Evolutionary conservation across 2,113 vertebrate genomes (phyloP).

Genomic region (Tachycineta bicolor): DNA sequence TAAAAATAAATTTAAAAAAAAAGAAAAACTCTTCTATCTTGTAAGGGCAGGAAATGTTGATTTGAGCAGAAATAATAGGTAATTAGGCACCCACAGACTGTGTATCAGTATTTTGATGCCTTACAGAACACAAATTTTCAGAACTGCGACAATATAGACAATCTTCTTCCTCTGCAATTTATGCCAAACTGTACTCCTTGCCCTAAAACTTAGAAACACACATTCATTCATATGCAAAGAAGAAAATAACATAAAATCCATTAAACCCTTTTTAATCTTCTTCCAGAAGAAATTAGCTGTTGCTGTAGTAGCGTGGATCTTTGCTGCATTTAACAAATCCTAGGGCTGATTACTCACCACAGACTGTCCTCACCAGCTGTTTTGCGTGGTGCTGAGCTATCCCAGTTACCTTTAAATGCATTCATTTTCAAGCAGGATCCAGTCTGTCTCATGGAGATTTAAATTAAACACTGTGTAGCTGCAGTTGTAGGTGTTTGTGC

Average conservation of each 20-base stretch:
- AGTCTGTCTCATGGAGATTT: neutral
- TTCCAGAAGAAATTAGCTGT: conserved; percentile 20
- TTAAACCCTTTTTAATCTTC: conserved; percentile 29
- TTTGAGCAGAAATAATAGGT: neutral
- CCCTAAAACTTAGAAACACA: neutral
- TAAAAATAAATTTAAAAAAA: neutral
- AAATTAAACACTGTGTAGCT: neutral
- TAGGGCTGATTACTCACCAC: neutral
- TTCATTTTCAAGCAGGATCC: neutral
- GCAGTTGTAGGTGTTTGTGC: neutral
- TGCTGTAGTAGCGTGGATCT: neutral
- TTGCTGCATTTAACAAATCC: neutral
- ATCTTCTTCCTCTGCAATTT: conserved; percentile 26
- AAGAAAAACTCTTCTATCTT: neutral
- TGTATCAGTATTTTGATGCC: neutral
- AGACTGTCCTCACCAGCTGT: neutral
- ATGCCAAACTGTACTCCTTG: neutral
- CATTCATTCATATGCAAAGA: conserved; percentile 31
- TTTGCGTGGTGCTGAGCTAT: neutral
- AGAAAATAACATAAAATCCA: conserved; percentile 39
- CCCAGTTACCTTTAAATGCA: neutral
- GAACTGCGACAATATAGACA: neutral
- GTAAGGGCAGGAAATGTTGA: neutral
- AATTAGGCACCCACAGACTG: neutral
- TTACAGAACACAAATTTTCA: neutral